A percentile compares a stretch with the other conserved stretches of the same genome.
Conservation (phyloP, 2,113 vertebrate genomes). For the Corythoichthys haematopterus region DNA sequence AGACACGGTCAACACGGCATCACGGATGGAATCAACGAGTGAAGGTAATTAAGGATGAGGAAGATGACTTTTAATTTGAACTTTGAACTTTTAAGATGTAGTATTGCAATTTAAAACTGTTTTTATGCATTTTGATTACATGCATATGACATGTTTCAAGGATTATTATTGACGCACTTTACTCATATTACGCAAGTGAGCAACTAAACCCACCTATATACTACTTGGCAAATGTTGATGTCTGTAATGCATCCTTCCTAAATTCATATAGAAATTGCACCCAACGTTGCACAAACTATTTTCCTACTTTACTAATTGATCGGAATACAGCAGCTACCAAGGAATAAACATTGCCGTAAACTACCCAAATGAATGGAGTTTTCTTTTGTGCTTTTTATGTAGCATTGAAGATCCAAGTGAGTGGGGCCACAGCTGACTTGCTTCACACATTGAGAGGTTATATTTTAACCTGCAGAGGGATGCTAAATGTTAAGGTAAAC, state of each 20-base stretch:
- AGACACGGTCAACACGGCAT: slow-evolving; percentile 77
- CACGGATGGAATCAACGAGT: slow-evolving; percentile 78
- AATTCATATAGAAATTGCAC: background rate
- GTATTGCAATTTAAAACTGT: background rate
- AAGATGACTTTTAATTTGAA: background rate
- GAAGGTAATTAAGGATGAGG: slow-evolving; percentile 61
- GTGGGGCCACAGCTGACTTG: slow-evolving; percentile 66
- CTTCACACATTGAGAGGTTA: slow-evolving; percentile 69
- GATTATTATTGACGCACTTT: background rate
- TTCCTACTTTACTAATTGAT: background rate
- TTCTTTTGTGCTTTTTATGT: background rate
- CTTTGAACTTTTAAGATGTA: too few species aligned
- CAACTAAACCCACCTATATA: background rate
- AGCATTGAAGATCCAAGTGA: slow-evolving; percentile 78
- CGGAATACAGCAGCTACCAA: background rate
- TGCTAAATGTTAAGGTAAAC: slow-evolving; percentile 71
- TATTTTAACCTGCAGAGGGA: slow-evolving; percentile 68
- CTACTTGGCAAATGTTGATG: background rate
- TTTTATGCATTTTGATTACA: background rate
- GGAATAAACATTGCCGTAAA: too few species aligned
- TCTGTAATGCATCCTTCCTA: background rate
- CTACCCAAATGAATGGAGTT: background rate
- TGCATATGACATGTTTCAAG: background rate
- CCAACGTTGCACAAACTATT: background rate
- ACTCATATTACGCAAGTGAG: background rate